Evolutionary conservation across 1,140 invertebrate species (phyloP), one percentile per base, ranked within the genome.

Genomic region (Mactra quadrangularis): DNA sequence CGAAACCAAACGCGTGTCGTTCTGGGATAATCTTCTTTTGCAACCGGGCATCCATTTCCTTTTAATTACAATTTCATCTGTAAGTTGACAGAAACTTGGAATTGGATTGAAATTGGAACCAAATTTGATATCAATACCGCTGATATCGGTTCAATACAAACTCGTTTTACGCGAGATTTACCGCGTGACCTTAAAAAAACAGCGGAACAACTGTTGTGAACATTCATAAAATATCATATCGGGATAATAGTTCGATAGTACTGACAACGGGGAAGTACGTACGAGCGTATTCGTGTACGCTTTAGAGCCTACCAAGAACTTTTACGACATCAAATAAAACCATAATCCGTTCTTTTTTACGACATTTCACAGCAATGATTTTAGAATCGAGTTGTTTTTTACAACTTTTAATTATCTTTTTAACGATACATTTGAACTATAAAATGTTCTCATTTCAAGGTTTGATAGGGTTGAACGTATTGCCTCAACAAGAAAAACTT

Each of bases 1-100:
- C 50, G 68, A 64, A 64, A 33, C 11, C 35, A 25, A 19, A n/a
- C 47, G 55, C 50, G 53, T 60, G 55, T 71, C 47, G 25, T 41
- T 19, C 19, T 11, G 33, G 33, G 11, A n/a, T 53, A 60, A 62
- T 59, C 31, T 53, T 57, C 17, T 82, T 53, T 53, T 35, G 25
- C 53, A 72, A 50, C 31, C 47, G 33, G 38, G 52, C 41, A 53
- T 52, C 55, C 55, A 75, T 75, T 75, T 75, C 57, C 59, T 82
- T 55, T 64, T 62, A 82, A 60, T 59, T 82, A 62, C 33, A 60
- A 71, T 41, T 45, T 79, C 45, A 59, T 25, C 50, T n/a, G 52
- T 22, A 82, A 38, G 57, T 52, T 71, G 66, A 53, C 57, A 60
- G 57, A 38, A 25, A 31, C 7, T 22, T n/a, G 41, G 4, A 25